phyloP scores from a whole-genome alignment of 2,888 invertebrate genomes.

The Geophilus truncorum region DNA sequence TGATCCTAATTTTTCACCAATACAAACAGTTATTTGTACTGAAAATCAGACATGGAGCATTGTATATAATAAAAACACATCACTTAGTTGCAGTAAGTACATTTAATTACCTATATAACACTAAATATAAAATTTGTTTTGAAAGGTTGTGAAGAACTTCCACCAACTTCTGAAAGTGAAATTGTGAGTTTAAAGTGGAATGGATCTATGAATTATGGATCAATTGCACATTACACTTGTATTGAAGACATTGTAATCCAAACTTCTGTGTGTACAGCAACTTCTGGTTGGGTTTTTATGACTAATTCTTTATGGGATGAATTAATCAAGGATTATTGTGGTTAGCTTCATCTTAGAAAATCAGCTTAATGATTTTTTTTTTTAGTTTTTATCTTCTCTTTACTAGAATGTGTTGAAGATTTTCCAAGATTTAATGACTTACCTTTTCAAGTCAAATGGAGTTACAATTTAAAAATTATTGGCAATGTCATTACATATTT shows the following conservation, averaged over 20 bases:
- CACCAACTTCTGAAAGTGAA: neutral
- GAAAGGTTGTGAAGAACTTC: neutral
- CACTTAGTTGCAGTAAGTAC: neutral
- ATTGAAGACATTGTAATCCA: neutral
- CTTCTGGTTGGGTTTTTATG: neutral
- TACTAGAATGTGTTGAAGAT: neutral
- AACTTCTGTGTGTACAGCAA: neutral
- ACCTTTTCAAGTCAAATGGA: neutral
- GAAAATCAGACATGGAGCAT: neutral
- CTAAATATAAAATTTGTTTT: no score
- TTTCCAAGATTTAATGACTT: neutral
- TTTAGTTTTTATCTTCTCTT: neutral
- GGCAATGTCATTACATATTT: neutral
- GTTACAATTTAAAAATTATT: neutral
- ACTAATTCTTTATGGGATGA: neutral
- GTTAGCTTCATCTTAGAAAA: neutral
- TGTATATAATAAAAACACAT: neutral
- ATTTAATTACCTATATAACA: no score
- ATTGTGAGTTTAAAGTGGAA: neutral
- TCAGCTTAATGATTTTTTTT: no score
- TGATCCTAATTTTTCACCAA: neutral
- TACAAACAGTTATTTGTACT: neutral
- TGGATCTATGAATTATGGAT: neutral
- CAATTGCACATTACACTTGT: neutral
- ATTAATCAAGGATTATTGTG: neutral